A percentile compares a stretch with the other conserved stretches of the same genome.
These are phyloP conservation scores for Dendrolimus houi DNA, from an alignment of 2,888 invertebrate genomes.

Conservation along the genomic window DNA sequence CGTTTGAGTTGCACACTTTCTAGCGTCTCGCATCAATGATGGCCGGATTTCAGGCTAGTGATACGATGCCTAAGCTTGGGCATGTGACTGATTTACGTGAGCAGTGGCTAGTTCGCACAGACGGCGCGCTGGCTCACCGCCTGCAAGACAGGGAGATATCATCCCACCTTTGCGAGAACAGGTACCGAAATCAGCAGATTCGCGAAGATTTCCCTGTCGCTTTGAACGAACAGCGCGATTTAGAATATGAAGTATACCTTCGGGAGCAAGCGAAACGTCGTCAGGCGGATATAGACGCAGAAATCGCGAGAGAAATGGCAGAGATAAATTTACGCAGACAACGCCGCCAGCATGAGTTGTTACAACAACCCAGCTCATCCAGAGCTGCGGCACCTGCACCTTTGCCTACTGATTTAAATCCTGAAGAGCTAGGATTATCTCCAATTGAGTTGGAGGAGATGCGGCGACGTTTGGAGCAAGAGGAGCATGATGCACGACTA, in stretches of 20 bases:
- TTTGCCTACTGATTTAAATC: constrained; percentile 32
- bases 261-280: constrained; percentile 51
- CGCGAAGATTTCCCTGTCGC: constrained; percentile 69
- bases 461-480: constrained; percentile 54
- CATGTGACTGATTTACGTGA: constrained; percentile 65
- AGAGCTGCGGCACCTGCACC: constrained; percentile 33
- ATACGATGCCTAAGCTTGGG: constrained; percentile 68
- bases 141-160: constrained; percentile 69
- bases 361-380: constrained; percentile 50
- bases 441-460: constrained; percentile 57
- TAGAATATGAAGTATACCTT: constrained; percentile 55
- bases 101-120: constrained; percentile 67
- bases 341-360: constrained; percentile 42
- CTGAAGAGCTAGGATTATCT: constrained; percentile 58
- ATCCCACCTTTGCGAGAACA: constrained; percentile 64
- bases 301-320: constrained; percentile 65
- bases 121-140: constrained; percentile 64
- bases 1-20: constrained; percentile 25
- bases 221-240: constrained; percentile 54
- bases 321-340: constrained; percentile 64
- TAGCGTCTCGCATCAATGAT: constrained; percentile 34
- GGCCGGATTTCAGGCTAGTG: constrained; percentile 57
- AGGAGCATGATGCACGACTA: constrained; percentile 57
- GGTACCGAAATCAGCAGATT: constrained; percentile 66
- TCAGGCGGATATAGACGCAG: constrained; percentile 65